A percentile compares a stretch with the other conserved stretches of the same genome.
Conservation (phyloP, 1,140 invertebrate genomes). For the Neelides sp. region DNA sequence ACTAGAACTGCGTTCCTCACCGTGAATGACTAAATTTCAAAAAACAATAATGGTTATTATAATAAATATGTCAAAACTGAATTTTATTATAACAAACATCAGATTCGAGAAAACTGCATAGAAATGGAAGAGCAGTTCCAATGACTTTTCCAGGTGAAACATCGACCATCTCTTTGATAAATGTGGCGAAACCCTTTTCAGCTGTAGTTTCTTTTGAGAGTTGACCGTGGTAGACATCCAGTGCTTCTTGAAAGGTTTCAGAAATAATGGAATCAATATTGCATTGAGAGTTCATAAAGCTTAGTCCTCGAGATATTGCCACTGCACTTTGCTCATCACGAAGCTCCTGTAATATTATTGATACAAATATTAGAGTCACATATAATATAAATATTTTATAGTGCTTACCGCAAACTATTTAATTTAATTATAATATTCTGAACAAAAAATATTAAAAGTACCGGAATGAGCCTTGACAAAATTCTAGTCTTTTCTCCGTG, state of each 20-base stretch:
- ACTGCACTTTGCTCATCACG: neutral
- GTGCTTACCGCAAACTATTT: too few relatives aligned
- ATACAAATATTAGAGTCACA: too few relatives aligned
- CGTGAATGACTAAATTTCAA: slow-evolving; percentile 12
- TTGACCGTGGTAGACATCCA: slow-evolving; percentile 3
- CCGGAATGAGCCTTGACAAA: neutral
- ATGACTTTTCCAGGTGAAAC: too few relatives aligned
- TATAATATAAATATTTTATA: too few relatives aligned
- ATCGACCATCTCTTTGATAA: too few relatives aligned
- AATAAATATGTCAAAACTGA: too few relatives aligned
- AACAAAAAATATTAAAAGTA: too few relatives aligned
- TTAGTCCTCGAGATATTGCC: neutral
- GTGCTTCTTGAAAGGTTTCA: neutral
- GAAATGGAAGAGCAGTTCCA: too few relatives aligned
- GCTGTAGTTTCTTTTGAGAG: neutral
- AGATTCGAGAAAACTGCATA: too few relatives aligned
- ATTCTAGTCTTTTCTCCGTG: slow-evolving; percentile 3
- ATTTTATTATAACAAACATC: too few relatives aligned
- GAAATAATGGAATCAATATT: neutral
- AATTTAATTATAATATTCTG: too few relatives aligned
- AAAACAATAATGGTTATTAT: neutral
- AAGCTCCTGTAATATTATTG: neutral
- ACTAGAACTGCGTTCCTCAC: slow-evolving; percentile 14
- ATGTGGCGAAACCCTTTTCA: slow-evolving; percentile 3
- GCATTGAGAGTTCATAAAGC: slow-evolving; percentile 8